Evolutionary conservation across 1,140 invertebrate genomes (phyloP).

Genomic region (Adoxophyes honmai): DNA sequence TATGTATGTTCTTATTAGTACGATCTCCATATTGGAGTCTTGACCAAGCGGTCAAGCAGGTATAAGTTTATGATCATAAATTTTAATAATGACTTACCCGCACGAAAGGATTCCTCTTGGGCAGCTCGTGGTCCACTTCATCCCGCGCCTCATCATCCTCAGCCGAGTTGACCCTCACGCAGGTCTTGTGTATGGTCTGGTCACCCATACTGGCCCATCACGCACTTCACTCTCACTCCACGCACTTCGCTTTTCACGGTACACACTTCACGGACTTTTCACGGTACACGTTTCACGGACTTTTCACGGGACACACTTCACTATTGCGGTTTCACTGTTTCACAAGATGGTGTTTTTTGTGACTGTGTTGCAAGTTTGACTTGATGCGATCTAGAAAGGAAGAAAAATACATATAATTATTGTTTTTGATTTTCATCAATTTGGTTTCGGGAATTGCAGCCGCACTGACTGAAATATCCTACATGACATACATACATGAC

Average conservation of each 20-base stretch:
- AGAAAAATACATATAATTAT: too few relatives aligned
- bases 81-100: conserved; percentile 42
- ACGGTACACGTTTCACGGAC: conserved; percentile 13
- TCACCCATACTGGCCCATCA: conserved; percentile 62
- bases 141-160: conserved; percentile 61
- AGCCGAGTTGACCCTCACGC: conserved; percentile 63
- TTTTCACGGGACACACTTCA: conserved; percentile 12
- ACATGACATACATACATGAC: too few relatives aligned
- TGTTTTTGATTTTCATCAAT: too few relatives aligned
- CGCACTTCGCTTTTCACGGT: conserved; percentile 18
- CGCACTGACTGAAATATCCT: too few relatives aligned
- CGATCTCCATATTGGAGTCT: too few relatives aligned
- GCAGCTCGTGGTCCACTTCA: conserved; percentile 59
- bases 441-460: too few relatives aligned
- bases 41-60: too few relatives aligned
- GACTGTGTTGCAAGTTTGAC: neutral
- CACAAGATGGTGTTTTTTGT: neutral
- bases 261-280: conserved; percentile 16
- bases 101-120: conserved; percentile 70
- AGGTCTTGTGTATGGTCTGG: conserved; percentile 59
- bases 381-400: too few relatives aligned
- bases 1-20: too few relatives aligned
- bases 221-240: conserved; percentile 41
- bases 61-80: too few relatives aligned
- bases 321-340: conserved; percentile 13